Percentiles rank a stretch among this genome's conserved stretches.
These are phyloP conservation scores for Blera fallax DNA, from an alignment of 2,888 invertebrate genomes.

Conservation along the genomic window DNA sequence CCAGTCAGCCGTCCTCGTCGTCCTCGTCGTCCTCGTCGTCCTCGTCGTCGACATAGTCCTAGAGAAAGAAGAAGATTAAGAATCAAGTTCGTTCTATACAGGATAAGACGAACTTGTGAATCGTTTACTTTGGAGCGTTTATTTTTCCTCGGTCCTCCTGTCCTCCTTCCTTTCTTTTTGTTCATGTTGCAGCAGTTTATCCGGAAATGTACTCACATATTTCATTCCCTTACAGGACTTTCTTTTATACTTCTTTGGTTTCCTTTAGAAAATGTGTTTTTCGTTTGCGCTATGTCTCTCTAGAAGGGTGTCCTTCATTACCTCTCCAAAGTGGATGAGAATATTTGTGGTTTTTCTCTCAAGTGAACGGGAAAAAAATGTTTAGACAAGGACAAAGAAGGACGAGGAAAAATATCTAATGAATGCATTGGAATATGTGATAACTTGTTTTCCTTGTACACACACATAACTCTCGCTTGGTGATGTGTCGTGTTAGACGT, in stretches of 20 bases:
- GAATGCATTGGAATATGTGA: constrained; percentile 61
- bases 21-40: too few relatives aligned
- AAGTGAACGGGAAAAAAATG: constrained; percentile 8
- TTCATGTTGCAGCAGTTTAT: constrained; percentile 56
- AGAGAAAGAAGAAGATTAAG: constrained; percentile 51
- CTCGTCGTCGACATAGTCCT: constrained; percentile 6
- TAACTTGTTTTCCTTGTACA: constrained; percentile 55
- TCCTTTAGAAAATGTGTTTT: neutral
- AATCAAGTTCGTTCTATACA: constrained; percentile 54
- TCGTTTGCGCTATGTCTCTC: neutral
- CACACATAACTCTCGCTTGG: constrained; percentile 7
- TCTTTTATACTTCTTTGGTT: constrained; percentile 9
- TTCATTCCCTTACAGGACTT: constrained; percentile 59
- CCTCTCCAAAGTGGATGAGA: constrained; percentile 22
- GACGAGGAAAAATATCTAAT: constrained; percentile 47
- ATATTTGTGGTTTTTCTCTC: constrained; percentile 38
- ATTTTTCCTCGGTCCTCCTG: neutral
- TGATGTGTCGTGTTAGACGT: constrained; percentile 6
- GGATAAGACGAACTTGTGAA: constrained; percentile 69
- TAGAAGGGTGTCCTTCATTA: constrained; percentile 65
- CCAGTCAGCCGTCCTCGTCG: too few relatives aligned
- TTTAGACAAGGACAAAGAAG: neutral
- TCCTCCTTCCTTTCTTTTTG: neutral
- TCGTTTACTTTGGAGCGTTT: constrained; percentile 52
- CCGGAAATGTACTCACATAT: constrained; percentile 63